Evolutionary conservation across 2,797 vertebrate genomes (phyloP).

Genomic region (Anolis apletophallus): DNA sequence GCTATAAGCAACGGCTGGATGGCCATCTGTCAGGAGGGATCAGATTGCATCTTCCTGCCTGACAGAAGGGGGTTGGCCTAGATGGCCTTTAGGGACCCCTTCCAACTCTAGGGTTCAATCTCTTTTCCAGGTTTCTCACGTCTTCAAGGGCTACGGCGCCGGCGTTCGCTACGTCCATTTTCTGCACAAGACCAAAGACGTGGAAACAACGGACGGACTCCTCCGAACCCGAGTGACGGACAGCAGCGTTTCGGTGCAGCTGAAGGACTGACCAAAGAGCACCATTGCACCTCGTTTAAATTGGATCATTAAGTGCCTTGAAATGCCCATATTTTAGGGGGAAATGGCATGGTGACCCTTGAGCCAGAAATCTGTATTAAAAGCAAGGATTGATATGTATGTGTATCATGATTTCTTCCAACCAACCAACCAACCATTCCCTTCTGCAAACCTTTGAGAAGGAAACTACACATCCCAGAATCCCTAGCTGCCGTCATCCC

Average conservation of each 20-base stretch:
- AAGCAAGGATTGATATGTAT: neutral
- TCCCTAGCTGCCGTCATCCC: too few relatives aligned
- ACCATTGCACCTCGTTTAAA: too few relatives aligned
- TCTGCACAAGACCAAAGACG: conserved; percentile 80
- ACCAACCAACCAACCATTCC: too few relatives aligned
- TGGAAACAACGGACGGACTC: conserved; percentile 74
- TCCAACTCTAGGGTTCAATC: too few relatives aligned
- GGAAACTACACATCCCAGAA: too few relatives aligned
- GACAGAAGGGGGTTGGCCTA: too few relatives aligned
- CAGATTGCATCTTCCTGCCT: too few relatives aligned
- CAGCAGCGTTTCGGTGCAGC: conserved; percentile 78
- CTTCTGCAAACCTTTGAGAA: too few relatives aligned
- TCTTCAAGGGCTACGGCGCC: conserved; percentile 85
- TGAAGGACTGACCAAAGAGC: conserved; percentile 50
- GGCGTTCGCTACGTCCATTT: conserved; percentile 83
- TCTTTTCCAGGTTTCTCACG: conserved; percentile 83
- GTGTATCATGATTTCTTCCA: too few relatives aligned
- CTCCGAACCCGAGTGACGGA: conserved; percentile 81
- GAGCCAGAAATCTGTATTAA: neutral
- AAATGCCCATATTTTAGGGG: neutral
- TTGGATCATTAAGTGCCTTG: neutral
- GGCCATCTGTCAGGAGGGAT: too few relatives aligned
- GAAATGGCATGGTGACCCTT: too few relatives aligned
- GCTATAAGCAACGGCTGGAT: too few relatives aligned
- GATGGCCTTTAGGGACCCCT: neutral